Percentiles rank a stretch among this genome's conserved stretches.
These are phyloP conservation scores for Cossypha niveicapilla DNA, from an alignment of 2,797 vertebrate species.

Conservation along the genomic window DNA sequence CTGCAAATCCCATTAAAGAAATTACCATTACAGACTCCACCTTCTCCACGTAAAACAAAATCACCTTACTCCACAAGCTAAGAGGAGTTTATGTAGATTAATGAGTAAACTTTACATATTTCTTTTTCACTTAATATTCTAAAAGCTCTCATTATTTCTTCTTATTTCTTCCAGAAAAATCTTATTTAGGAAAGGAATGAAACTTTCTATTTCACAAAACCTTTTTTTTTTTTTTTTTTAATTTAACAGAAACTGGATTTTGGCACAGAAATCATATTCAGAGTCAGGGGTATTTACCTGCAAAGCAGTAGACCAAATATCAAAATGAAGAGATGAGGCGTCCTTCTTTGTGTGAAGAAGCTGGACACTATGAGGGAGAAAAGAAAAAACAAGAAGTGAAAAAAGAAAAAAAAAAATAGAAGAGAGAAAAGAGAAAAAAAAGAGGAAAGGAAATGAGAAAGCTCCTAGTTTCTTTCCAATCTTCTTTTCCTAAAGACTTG, in stretches of 20 bases:
- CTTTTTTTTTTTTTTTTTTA: background rate
- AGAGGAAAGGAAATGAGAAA: rapidly evolving
- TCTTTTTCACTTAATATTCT: background rate
- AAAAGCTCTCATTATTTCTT: background rate
- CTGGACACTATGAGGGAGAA: background rate
- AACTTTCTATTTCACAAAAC: background rate
- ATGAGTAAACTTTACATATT: background rate
- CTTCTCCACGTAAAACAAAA: background rate
- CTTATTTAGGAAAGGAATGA: background rate
- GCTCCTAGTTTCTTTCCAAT: background rate
- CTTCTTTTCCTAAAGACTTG: background rate
- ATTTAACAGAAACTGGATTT: background rate
- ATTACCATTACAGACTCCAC: constrained; percentile 31
- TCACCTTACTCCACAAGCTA: background rate
- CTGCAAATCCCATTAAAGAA: constrained; percentile 51
- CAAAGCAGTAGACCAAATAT: background rate
- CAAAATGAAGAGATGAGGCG: background rate
- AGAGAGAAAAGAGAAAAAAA: background rate
- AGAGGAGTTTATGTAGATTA: background rate
- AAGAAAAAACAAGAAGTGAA: background rate
- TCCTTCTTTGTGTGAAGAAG: background rate
- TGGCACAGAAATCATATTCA: background rate
- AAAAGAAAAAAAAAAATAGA: too few relatives aligned
- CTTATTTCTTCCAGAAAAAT: background rate
- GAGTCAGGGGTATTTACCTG: background rate